These are phyloP conservation scores for Puma concolor DNA, from an alignment of 2,113 vertebrate genomes.

Conservation along the genomic window DNA sequence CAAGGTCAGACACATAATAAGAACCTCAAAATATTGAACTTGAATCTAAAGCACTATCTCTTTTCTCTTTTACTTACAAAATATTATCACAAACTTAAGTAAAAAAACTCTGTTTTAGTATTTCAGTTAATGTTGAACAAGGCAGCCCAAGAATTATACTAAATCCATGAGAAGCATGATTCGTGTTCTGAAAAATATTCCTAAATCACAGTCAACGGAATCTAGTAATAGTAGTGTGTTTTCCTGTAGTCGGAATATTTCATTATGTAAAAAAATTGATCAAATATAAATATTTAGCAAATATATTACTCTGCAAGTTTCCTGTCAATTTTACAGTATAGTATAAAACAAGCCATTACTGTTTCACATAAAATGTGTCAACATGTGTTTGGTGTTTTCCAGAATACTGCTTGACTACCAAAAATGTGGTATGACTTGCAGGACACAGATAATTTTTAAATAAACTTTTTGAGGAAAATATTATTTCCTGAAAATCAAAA, in stretches of 20 bases:
- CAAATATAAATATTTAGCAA: neutral
- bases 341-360: neutral
- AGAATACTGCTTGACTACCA: neutral
- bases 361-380: neutral
- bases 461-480: neutral
- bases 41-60: constrained; percentile 15
- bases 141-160: neutral
- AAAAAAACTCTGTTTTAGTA: neutral
- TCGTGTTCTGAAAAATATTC: neutral
- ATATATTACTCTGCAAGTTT: neutral
- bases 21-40: neutral
- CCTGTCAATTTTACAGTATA: neutral
- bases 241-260: neutral
- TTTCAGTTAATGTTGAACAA: neutral
- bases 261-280: neutral
- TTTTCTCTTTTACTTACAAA: neutral
- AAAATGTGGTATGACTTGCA: neutral
- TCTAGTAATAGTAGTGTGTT: neutral
- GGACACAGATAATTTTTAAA: constrained; percentile 1
- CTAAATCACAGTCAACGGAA: neutral
- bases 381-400: neutral
- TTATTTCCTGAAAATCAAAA: neutral
- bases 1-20: neutral
- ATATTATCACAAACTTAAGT: neutral
- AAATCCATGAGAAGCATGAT: neutral